These are phyloP conservation scores for Sinocyclocheilus grahami DNA, from an alignment of 2,113 vertebrate species.

Conservation along the genomic window DNA sequence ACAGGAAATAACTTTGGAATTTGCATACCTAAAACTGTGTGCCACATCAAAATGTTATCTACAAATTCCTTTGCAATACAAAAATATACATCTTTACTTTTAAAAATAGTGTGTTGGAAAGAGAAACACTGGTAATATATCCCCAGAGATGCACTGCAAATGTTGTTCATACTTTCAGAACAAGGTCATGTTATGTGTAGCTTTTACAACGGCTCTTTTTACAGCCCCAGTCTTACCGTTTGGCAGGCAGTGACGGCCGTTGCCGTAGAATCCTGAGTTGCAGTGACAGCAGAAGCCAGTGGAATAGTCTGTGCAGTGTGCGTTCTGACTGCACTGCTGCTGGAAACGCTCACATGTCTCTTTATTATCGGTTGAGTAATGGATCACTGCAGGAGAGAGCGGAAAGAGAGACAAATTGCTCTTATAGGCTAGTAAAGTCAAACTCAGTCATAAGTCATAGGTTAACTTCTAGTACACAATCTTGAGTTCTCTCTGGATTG, in stretches of 20 bases:
- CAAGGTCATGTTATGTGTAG: too few relatives aligned
- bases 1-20: conserved; percentile 40
- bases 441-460: background rate
- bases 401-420: background rate
- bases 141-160: background rate
- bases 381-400: conserved; percentile 76
- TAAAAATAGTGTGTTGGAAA: conserved; percentile 1
- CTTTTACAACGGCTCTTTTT: conserved; percentile 7
- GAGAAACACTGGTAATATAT: conserved; percentile 1
- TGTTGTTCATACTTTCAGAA: conserved; percentile 1
- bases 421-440: background rate
- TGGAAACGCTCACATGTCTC: conserved; percentile 82
- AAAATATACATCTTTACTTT: background rate
- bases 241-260: conserved; percentile 87
- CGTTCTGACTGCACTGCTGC: conserved; percentile 83
- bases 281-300: conserved; percentile 92
- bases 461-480: background rate
- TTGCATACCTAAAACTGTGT: background rate
- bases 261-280: conserved; percentile 83
- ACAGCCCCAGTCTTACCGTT: conserved; percentile 75
- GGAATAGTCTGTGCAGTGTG: conserved; percentile 86
- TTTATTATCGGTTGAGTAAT: conserved; percentile 77
- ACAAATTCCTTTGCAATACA: background rate
- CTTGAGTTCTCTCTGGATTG: background rate
- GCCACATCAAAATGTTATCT: background rate